Evolutionary conservation across 2,888 invertebrate species (phyloP).

Genomic region (Herminia tarsipennalis): DNA sequence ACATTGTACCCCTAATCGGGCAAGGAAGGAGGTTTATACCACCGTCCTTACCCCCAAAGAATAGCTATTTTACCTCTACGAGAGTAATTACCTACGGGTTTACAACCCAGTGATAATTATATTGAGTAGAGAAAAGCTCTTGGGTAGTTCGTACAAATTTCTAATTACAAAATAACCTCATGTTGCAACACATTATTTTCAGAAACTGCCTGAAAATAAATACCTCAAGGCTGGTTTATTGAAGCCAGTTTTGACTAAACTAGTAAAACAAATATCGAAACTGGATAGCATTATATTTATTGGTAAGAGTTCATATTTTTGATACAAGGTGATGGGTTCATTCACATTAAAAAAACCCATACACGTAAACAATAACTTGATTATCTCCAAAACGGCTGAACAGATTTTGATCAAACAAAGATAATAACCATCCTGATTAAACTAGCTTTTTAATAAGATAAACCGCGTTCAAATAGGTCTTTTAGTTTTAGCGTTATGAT

Average conservation of each 20-base stretch:
- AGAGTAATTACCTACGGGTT: too few relatives aligned
- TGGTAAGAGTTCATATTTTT: slow-evolving; percentile 41
- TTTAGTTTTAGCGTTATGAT: too few relatives aligned
- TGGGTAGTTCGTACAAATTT: background rate
- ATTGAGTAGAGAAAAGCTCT: background rate
- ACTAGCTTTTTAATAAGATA: background rate
- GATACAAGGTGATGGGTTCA: too few relatives aligned
- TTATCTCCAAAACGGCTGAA: too few relatives aligned
- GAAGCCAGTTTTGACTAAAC: slow-evolving; percentile 38
- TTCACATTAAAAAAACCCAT: background rate
- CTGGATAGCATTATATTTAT: slow-evolving; percentile 62
- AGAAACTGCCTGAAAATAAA: slow-evolving; percentile 28
- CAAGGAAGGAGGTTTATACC: too few relatives aligned
- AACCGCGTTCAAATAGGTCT: background rate
- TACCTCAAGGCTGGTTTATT: slow-evolving; percentile 40
- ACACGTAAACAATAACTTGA: background rate
- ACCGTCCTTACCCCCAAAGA: too few relatives aligned
- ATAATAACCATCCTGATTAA: background rate
- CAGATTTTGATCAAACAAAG: background rate
- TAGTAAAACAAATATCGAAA: slow-evolving; percentile 41
- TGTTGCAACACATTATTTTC: too few relatives aligned
- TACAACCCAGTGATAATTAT: background rate
- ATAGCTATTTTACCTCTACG: too few relatives aligned
- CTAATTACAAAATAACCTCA: too few relatives aligned
- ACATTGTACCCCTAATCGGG: too few relatives aligned